A percentile compares a stretch with the other conserved stretches of the same genome.
Conservation (phyloP, 2,113 vertebrate genomes). For the Scopus umbretta region DNA sequence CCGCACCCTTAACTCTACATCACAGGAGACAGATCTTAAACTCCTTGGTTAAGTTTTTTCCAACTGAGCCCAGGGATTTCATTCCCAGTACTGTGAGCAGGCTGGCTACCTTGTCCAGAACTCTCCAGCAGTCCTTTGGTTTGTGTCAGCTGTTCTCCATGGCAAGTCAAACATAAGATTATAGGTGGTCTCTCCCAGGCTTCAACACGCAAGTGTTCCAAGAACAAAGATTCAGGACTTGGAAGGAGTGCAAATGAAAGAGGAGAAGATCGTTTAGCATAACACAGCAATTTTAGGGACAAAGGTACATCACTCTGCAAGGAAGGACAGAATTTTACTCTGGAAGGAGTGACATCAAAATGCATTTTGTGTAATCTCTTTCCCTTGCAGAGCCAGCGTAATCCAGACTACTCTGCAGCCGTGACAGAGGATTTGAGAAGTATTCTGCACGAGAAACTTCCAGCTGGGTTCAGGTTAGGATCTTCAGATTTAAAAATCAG, state of each 20-base stretch:
- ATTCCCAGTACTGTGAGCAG: fast-evolving
- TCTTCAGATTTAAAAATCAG: background rate
- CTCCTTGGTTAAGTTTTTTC: background rate
- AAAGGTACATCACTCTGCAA: background rate
- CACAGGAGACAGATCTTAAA: background rate
- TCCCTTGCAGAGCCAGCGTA: background rate
- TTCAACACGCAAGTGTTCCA: background rate
- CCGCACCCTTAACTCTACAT: background rate
- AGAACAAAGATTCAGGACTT: background rate
- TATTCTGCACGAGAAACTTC: background rate
- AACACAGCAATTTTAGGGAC: background rate
- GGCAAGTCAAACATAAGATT: background rate
- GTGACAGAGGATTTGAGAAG: background rate
- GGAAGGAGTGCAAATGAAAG: background rate
- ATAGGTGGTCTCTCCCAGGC: background rate
- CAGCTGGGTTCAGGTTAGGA: background rate
- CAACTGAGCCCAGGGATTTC: background rate
- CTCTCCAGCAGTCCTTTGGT: background rate
- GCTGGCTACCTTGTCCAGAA: background rate
- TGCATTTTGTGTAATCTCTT: background rate
- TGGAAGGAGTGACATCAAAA: background rate
- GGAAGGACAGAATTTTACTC: background rate
- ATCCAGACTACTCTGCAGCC: background rate
- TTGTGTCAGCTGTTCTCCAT: background rate
- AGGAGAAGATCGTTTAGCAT: background rate